A percentile compares a stretch with the other conserved stretches of the same genome.
Conservation (phyloP, 1,140 invertebrate genomes). For the Heliconius eleuchia region DNA sequence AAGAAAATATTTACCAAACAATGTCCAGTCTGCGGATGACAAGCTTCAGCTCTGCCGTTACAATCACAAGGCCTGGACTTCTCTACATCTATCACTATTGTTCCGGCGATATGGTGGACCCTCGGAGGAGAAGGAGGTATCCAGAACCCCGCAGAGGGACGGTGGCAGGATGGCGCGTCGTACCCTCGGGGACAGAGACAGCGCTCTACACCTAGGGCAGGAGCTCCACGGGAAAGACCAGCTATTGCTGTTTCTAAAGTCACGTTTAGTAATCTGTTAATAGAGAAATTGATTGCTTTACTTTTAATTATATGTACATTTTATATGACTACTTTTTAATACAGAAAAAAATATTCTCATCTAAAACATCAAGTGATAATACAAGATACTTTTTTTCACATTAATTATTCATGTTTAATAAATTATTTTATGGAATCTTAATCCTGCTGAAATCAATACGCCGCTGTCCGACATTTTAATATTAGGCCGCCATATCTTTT, state of each 20-base stretch:
- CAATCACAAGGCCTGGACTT: constrained; percentile 92
- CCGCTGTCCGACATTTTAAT: no score
- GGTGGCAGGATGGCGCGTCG: constrained; percentile 91
- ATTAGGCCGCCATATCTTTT: no score
- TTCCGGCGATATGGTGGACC: constrained; percentile 65
- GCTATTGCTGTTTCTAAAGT: constrained; percentile 91
- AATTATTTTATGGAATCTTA: no score
- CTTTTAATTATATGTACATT: no score
- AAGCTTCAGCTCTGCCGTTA: constrained; percentile 89
- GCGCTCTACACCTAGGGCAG: constrained; percentile 92
- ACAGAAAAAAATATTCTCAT: no score
- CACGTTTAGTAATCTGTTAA: constrained; percentile 86
- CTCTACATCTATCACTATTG: constrained; percentile 88
- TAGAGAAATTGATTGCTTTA: background rate
- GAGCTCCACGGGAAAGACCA: constrained; percentile 82
- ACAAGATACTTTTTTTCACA: no score
- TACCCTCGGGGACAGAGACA: constrained; percentile 93
- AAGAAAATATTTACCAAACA: constrained; percentile 85
- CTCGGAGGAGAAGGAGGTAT: constrained; percentile 58
- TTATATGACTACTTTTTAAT: no score
- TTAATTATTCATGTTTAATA: no score
- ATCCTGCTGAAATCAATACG: no score
- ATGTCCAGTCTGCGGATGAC: constrained; percentile 92
- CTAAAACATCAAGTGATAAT: no score
- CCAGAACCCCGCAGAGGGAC: constrained; percentile 93